Percentiles rank a stretch among this genome's conserved stretches.
These are phyloP conservation scores for Lamproptera curius DNA, from an alignment of 2,888 invertebrate genomes.

Conservation along the genomic window DNA sequence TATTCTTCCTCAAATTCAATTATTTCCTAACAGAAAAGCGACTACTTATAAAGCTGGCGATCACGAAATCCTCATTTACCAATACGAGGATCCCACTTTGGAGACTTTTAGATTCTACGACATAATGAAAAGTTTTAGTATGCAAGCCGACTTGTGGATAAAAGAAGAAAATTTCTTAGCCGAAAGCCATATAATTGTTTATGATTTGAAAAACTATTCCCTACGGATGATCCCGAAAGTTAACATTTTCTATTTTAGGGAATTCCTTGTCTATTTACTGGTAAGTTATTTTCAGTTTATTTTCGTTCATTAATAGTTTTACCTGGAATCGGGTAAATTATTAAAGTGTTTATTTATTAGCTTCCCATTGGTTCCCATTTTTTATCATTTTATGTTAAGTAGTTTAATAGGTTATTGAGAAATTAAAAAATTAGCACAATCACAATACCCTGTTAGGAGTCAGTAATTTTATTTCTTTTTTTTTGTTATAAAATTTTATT, in stretches of 20 bases:
- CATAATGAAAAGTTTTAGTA: conserved; percentile 43
- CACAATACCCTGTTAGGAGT: no score
- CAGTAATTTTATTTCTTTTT: no score
- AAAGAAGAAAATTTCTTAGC: conserved; percentile 35
- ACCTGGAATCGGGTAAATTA: no score
- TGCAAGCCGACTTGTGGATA: conserved; percentile 56
- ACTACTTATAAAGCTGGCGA: conserved; percentile 39
- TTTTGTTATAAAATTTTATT: no score
- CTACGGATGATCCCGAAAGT: conserved; percentile 49
- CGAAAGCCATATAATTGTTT: conserved; percentile 50
- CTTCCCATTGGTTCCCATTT: no score
- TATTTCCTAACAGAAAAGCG: conserved; percentile 47
- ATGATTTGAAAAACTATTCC: conserved; percentile 51
- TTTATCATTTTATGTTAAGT: no score
- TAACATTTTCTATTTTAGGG: conserved; percentile 57
- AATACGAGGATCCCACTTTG: conserved; percentile 42
- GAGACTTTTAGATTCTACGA: conserved; percentile 56
- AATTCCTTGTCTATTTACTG: conserved; percentile 52
- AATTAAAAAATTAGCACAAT: no score
- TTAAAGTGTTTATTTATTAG: no score
- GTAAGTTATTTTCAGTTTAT: conserved; percentile 37
- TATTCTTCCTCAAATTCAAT: conserved; percentile 14
- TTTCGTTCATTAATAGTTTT: no score
- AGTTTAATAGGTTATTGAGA: no score
- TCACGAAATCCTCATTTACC: conserved; percentile 52